These are phyloP conservation scores for Pseudomyrmex sp. DNA, from an alignment of 1,140 invertebrate species.

Conservation along the genomic window DNA sequence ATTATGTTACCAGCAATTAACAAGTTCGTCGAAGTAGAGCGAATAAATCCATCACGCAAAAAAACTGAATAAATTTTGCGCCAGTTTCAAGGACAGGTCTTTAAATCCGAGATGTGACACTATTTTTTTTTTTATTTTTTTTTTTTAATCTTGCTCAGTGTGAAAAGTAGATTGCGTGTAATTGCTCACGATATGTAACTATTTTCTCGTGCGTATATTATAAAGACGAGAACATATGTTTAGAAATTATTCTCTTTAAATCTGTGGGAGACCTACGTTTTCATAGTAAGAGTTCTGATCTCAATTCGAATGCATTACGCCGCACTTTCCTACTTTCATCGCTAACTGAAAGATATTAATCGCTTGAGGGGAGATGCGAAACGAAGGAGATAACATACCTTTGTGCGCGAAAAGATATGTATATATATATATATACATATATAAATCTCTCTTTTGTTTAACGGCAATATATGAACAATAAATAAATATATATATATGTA, in stretches of 20 bases:
- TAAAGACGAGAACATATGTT: constrained; percentile 23
- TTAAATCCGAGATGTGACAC: neutral
- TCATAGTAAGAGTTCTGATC: constrained; percentile 46
- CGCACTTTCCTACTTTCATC: constrained; percentile 52
- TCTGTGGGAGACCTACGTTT: constrained; percentile 5
- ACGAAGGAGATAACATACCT: neutral
- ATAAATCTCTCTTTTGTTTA: neutral
- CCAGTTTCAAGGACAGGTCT: too few species aligned
- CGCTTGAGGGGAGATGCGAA: constrained; percentile 10
- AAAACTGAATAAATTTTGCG: too few species aligned
- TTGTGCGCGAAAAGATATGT: neutral
- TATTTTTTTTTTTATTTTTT: neutral
- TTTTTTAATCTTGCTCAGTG: too few species aligned
- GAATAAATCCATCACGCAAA: too few species aligned
- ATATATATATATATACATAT: neutral
- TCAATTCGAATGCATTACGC: constrained; percentile 47
- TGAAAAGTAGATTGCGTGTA: neutral
- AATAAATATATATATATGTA: too few species aligned
- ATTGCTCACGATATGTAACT: neutral
- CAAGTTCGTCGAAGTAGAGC: neutral
- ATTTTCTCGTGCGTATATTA: neutral
- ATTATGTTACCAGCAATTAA: neutral
- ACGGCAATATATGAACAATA: neutral
- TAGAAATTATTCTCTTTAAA: constrained; percentile 39
- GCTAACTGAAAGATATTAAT: constrained; percentile 29